Evolutionary conservation across 2,113 vertebrate species (phyloP), one percentile per base, ranked within the genome.

Genomic region (Epinephelus fuscoguttatus): DNA sequence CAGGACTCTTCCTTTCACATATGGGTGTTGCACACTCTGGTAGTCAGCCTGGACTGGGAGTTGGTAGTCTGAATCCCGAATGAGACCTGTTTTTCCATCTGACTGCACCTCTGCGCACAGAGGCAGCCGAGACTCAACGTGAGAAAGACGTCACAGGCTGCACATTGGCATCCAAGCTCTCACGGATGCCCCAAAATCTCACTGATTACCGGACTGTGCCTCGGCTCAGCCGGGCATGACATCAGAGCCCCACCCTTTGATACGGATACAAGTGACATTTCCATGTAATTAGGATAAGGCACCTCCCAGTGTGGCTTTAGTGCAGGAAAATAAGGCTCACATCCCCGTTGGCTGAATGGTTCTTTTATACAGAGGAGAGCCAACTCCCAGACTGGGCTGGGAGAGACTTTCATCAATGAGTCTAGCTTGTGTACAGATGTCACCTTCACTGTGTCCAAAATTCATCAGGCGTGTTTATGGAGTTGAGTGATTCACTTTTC

Each of bases 251-350:
- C 88, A 33, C 92, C 89, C 87, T 89, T 86, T 88, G 90, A 95
- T 91, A 92, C 23, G 81, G 90, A 91, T 88, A 92, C 90, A 62
- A 86, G 83, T 93, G 90, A 92, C 91, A 90, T 92, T 94, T 93
- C 83, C 86, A 91, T 79, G 86, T 91, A 94, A 92, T 91, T 90
- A 86, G 91, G 88, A 91, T 83, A 75, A 80, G 81, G 88, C 87
- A 71, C 91, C 93, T 92, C 93, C 93, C 90, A 88, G 85, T 81
- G 92, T 85, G 84, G 84, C 88, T 89, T 80, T 71, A 84, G 82
- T 40, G 27, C 83, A 91, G 82, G 94, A 92, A 91, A 95, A 93
- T 89, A 83, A 88, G 82, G 68, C 81, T 93, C 84, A 93, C 84
- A 77, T 89, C 85, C 90, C 81, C 57, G 56, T 86, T 89, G 88